phyloP scores from a whole-genome alignment of 2,113 vertebrate species.

The Siniperca chuatsi region DNA sequence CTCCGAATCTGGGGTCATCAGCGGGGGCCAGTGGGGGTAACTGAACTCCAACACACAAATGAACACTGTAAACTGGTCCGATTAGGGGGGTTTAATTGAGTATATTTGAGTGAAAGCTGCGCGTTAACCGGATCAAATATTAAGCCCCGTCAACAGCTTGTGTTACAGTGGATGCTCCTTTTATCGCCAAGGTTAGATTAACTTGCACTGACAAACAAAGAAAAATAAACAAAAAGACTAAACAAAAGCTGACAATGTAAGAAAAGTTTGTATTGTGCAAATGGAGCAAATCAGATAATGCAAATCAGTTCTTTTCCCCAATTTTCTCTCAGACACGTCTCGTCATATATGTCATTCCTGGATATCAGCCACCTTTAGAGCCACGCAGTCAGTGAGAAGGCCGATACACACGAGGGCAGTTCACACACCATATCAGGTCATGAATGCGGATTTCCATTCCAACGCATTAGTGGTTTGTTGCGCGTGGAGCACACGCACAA shows the following conservation, averaged over 20 bases:
- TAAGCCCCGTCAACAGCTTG: conserved; percentile 61
- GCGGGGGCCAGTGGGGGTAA: conserved; percentile 26
- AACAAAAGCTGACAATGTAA: too few species aligned
- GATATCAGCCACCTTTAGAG: conserved; percentile 16
- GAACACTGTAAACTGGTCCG: neutral
- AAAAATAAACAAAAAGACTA: neutral
- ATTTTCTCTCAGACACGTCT: neutral
- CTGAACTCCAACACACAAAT: conserved; percentile 16
- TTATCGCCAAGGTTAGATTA: conserved; percentile 68
- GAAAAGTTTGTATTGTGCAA: conserved; percentile 52
- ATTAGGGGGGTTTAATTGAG: conserved; percentile 34
- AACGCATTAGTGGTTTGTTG: conserved; percentile 58
- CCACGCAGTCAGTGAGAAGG: neutral
- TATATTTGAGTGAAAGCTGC: conserved; percentile 36
- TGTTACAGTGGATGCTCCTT: conserved; percentile 34
- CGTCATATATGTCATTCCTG: conserved; percentile 46
- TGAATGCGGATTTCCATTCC: conserved; percentile 35
- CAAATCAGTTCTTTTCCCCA: neutral
- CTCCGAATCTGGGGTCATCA: conserved; percentile 63
- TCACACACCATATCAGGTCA: conserved; percentile 22
- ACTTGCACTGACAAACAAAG: neutral
- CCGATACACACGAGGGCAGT: conserved; percentile 25
- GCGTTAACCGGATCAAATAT: conserved; percentile 56
- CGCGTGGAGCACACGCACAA: conserved; percentile 44
- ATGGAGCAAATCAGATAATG: neutral